Evolutionary conservation across 2,113 vertebrate species (phyloP), one percentile per base, ranked within the genome.

Genomic region (Melanostigma gelatinosum): DNA sequence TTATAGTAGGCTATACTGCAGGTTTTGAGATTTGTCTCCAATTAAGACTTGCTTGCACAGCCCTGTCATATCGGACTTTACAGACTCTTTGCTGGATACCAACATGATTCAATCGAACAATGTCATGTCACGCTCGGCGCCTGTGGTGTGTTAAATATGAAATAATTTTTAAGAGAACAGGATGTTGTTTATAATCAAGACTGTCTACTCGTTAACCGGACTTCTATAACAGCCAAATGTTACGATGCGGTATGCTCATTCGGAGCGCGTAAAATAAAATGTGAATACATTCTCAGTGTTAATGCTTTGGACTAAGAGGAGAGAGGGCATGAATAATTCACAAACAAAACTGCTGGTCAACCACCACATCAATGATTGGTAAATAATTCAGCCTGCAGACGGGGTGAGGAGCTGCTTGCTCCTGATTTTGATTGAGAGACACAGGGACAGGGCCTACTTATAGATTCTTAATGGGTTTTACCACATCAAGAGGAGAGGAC

Each of bases 391-490:
- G 87, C 64, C 79, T 0, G 65, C 83, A 88, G 88, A 90, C 80
- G 85, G 89, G 87, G 87, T 84, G 90, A 87, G 91, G 80, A 89
- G 88, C 87, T 87, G 89, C 89, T 85, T 83, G 87, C 72, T 85
- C 88, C 88, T 85, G 91, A 92, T 93, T 92, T 89, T 93, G 91
- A 94, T 93, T 91, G 89, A 93, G 90, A 93, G 91, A 93, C 93
- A 88, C 87, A 70, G 89, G 83, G 89, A 86, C 87, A 82, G 88
- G 80, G 61, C 87, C 92, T 93, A 86, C 91, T 93, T 93, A 91
- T 86, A 84, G 90, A 94, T 92, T 94, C 92, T 86, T 89, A 90
- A 93, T 90, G 89, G 91, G 89, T 92, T 93, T 93, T 82, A 92
- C 87, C 90, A 89, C 85, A 94, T 92, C 87, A 88, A 88, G 92